Evolutionary conservation across 2,113 vertebrate species (phyloP), one percentile per base, ranked within the genome.

Genomic region (Cariama cristata): DNA sequence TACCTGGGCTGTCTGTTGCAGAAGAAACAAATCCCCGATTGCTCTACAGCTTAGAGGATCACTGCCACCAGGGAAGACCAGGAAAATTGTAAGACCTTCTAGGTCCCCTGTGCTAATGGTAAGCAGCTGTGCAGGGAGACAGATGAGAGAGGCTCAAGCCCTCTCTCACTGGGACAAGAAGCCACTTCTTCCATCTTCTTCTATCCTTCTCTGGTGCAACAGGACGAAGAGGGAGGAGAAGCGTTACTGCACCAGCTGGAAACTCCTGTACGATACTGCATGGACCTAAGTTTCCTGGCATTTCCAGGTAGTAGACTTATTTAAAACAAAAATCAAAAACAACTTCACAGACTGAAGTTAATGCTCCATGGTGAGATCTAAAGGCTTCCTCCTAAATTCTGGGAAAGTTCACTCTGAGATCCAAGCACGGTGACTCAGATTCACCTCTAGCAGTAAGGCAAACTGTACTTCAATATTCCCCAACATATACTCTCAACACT

Each of bases 361-460:
- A 60, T 52, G 8, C 5, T 91, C 58, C 52, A 52, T 84, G 53
- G 71, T 88, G 62, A 94, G 80, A 91, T 79, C 86, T 82, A 79
- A 93, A 72, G 33, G 33, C 26, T 96, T 89, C 60, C 42, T 91
- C 42, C n/a, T 71, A 87, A 87, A 87, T 95, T 94, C 89, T 96
- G 89, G 84, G 94, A 79, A 96, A 96, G 85, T 83, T 96, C 38
- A 49, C 40, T 87, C 53, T 44, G 59, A 86, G 62, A 91, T 76
- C 71, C 89, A 94, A 63, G 67, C 55, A 47, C 1, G 0, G 58
- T 82, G 74, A 93, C 84, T 93, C 73, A 93, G 74, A 88, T 83
- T 94, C 89, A 93, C 93, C 84, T 80, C 59, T 76, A 77, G 50
- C 74, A 79, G 38, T 38, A 76, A 88, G 67, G 86, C 0, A 2